These are phyloP conservation scores for Dicranocentrus wangi DNA, from an alignment of 2,888 invertebrate genomes.

Conservation along the genomic window DNA sequence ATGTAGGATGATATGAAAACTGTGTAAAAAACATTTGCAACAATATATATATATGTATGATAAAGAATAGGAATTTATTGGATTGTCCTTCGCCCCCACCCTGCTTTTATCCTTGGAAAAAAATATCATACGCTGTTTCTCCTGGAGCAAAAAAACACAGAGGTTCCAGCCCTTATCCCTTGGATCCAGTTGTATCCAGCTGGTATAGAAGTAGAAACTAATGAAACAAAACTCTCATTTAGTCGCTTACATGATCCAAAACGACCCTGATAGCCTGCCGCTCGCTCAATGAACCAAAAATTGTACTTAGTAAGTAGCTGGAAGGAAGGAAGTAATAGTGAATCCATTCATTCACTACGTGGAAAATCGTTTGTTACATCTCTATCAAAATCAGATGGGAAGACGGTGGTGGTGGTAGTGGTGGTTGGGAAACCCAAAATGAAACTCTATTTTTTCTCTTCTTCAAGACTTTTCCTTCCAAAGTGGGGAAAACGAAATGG, in stretches of 20 bases:
- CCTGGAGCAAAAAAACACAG: too few relatives aligned
- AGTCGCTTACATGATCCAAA: slow-evolving; percentile 48
- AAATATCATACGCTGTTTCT: background rate
- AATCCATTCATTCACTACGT: slow-evolving; percentile 53
- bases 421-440: slow-evolving; percentile 44
- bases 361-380: slow-evolving; percentile 61
- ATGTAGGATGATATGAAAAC: slow-evolving; percentile 7
- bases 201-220: too few relatives aligned
- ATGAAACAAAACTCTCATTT: slow-evolving; percentile 61
- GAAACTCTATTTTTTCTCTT: too few relatives aligned
- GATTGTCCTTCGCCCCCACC: slow-evolving; percentile 44
- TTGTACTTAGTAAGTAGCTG: background rate
- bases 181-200: slow-evolving; percentile 60
- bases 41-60: too few relatives aligned
- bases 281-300: slow-evolving; percentile 55
- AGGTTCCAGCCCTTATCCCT: too few relatives aligned
- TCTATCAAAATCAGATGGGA: slow-evolving; percentile 60
- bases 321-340: slow-evolving; percentile 25
- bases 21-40: background rate
- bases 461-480: background rate
- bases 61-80: slow-evolving; percentile 18
- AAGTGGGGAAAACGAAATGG: background rate
- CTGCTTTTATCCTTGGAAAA: background rate
- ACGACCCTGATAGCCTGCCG: slow-evolving; percentile 30
- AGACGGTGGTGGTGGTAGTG: too few relatives aligned